Evolutionary conservation across 2,797 vertebrate species (phyloP).

Genomic region (Pteropus rufus): DNA sequence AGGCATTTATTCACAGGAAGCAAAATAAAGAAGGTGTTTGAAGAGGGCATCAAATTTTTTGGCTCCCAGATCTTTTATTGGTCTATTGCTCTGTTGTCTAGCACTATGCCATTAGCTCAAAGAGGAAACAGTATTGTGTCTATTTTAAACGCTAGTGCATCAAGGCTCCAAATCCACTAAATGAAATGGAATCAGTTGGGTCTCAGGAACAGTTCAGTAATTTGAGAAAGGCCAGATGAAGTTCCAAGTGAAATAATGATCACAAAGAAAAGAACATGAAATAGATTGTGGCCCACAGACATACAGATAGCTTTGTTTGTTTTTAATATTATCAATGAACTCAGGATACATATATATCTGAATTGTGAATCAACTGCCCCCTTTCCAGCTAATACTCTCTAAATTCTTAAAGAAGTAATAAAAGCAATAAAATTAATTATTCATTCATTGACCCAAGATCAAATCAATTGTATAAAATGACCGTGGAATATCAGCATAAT

Average conservation of each 20-base stretch:
- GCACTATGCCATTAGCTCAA: background rate
- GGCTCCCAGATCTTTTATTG: background rate
- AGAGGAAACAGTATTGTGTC: background rate
- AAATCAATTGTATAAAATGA: background rate
- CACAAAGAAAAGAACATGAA: background rate
- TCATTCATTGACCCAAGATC: background rate
- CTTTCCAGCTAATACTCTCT: background rate
- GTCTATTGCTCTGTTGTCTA: background rate
- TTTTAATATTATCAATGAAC: background rate
- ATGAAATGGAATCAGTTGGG: background rate
- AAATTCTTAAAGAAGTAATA: background rate
- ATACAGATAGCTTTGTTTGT: background rate
- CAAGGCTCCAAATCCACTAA: background rate
- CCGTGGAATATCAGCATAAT: background rate
- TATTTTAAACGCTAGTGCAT: background rate
- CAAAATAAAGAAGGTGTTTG: background rate
- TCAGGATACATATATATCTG: background rate
- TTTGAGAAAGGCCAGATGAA: slow-evolving; percentile 13
- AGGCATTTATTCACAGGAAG: background rate
- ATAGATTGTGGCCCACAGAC: background rate
- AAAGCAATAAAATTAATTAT: background rate
- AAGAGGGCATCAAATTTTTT: background rate
- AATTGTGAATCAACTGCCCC: background rate
- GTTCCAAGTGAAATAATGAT: background rate
- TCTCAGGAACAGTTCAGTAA: background rate